Base-by-base conservation (phyloP, 2,113 vertebrate species). In the Empidonax traillii region DNA sequence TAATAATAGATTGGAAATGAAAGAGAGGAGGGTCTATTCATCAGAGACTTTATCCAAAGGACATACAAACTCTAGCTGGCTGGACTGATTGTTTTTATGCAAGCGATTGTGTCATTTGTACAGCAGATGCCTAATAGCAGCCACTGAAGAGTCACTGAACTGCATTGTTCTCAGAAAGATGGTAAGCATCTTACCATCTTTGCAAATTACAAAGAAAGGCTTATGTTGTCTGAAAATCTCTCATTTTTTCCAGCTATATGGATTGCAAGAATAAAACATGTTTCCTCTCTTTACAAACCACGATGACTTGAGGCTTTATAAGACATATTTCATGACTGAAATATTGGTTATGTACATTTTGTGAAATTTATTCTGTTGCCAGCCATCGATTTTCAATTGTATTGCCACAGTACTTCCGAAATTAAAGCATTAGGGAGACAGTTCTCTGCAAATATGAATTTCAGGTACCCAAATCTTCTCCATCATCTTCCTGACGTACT, bases 1-100 rank as follows among this genome's bases (percentile, higher is more conserved):
- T 94, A 97, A 95, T 96, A 96, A 92, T 76, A 96, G 72, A 94
- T 80, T 88, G 43, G 86, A 78, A 84, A 89, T 63, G 55, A 91
- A 96, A 66, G 47, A 72, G 94, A 79, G 90, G 33, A 79, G 33
- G 14, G 11, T 85, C 66, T 87, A 62, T 95, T 96, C 52, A 81
- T 93, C 85, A 90, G 86, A 75, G 19, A 46, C 58, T 22, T 3
- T 87, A 90, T 96, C 76, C 55, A 89, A 92, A 95, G 82, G 65
- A 65, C 18, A 17, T 55, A 83, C 4, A 6, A 89, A 89, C 71
- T 79, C 79, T 71, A 49, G 39, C 87, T 85, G 79, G 59, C 55
- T 91, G 87, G 69, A 90, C 74, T 90, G 83, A 84, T n/a, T 94
- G 41, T 92, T 94, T 95, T 95, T 76, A 65, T 89, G 62, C 82